Base-by-base conservation (phyloP, 1,140 invertebrate species). In the Sesamia nonagrioides region DNA sequence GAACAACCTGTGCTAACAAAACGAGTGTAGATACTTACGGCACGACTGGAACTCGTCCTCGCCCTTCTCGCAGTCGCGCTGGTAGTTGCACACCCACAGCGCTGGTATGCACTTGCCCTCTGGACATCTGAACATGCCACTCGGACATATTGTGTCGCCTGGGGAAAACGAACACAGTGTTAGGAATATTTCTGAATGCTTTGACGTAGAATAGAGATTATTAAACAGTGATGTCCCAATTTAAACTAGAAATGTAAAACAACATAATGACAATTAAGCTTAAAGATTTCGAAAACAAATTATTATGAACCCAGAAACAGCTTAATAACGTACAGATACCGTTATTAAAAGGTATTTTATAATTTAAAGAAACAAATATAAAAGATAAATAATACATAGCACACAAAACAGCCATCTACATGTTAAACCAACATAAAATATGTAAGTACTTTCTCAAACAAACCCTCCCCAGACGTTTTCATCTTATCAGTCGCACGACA, bases 11-110 rank as follows among this genome's bases (percentile, higher is more conserved):
- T 40, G 9, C 27, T 48, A 54, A 72, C 40, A 72, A 78, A 71
- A 69, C 40, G 61, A 61, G 37, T 27, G 42, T 7, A 13, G 48
- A 8, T 95, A 98, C 98, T 98, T 96, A 98, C 98, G 97, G 95
- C 98, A 98, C 17, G 97, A 96, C 86, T 98, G 97, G 92, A 97
- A 97, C 92, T 99, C 98, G 91, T 99, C 98, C 92, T 98, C 98
- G 42, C 97, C 98, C 85, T 97, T 97, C 74, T 97, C 97, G 94
- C 98, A 99, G 95, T 99, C 98, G 88, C 97, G 96, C 86, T 98
- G 97, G 89, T 98, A 98, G 95, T 99, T 98, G 95, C 98, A 99
- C 75, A 98, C 97, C 96, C 96, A 97, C 58, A 97, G 93, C 78
- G 96, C 95, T 2, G 97, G 97, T 89, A 99, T 98, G 95, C 98